These are phyloP conservation scores for Cassiopea xamachana DNA, from an alignment of 30 jellyfish, hydroid and myxozoan genomes.

Conservation along the genomic window DNA sequence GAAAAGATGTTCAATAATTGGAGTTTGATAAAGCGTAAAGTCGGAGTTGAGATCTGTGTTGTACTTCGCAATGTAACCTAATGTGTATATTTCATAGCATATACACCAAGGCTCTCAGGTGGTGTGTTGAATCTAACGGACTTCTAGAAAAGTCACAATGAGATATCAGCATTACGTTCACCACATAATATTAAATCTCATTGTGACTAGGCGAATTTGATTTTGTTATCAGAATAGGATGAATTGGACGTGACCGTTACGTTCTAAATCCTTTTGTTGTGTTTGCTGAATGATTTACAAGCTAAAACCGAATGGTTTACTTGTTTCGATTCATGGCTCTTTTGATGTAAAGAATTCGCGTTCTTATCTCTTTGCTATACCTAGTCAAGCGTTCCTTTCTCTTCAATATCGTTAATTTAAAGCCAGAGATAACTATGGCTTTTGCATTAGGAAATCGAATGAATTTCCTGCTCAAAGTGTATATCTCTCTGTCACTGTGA, in stretches of 20 bases:
- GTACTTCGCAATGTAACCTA: no score
- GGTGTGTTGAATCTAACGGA: not conserved
- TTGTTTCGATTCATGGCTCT: slow-evolving; percentile 1
- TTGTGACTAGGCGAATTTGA: slow-evolving; percentile 29
- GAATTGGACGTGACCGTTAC: slow-evolving; percentile 65
- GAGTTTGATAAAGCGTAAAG: no score
- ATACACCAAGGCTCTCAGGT: not conserved
- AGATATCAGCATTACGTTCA: not conserved
- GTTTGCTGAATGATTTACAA: slow-evolving; percentile 42
- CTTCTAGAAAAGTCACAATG: not conserved
- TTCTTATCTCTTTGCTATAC: slow-evolving; percentile 31
- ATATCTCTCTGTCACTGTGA: slow-evolving; percentile 31
- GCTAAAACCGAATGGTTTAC: slow-evolving; percentile 13
- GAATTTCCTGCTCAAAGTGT: slow-evolving; percentile 14
- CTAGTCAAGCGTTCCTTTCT: slow-evolving; percentile 7
- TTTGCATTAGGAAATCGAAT: slow-evolving; percentile 1
- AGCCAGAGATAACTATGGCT: slow-evolving; percentile 22
- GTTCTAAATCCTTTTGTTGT: slow-evolving; percentile 34
- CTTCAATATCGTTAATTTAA: slow-evolving; percentile 6
- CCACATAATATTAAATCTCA: slow-evolving; percentile 40
- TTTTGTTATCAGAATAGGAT: slow-evolving; percentile 22
- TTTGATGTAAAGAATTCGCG: slow-evolving; percentile 36
- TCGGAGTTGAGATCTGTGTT: no score
- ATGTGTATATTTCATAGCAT: no score
- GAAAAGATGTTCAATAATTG: no score